These are phyloP conservation scores for Lagodon rhomboides DNA, from an alignment of 2,797 vertebrate genomes.

Conservation along the genomic window DNA sequence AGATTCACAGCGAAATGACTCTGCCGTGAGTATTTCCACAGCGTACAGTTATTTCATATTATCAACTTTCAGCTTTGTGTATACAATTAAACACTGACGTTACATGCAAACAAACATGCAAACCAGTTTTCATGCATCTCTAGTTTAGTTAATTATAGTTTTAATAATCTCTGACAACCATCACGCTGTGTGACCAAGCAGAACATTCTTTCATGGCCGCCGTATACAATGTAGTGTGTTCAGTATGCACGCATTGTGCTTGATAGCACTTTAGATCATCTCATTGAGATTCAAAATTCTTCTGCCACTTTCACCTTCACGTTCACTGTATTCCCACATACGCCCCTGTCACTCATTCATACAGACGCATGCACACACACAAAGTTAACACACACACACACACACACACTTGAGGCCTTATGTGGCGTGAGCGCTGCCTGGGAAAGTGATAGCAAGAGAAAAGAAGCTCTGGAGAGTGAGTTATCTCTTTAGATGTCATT, in stretches of 20 bases:
- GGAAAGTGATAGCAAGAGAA: constrained; percentile 84
- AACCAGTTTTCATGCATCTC: constrained; percentile 14
- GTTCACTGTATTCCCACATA: constrained; percentile 55
- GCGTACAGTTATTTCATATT: constrained; percentile 12
- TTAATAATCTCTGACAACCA: constrained; percentile 7
- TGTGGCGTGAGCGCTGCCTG: constrained; percentile 76
- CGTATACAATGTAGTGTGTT: constrained; percentile 26
- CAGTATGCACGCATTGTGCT: constrained; percentile 46
- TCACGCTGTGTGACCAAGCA: constrained; percentile 4
- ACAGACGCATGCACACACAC: constrained; percentile 38
- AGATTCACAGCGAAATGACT: constrained; percentile 24
- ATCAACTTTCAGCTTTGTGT: constrained; percentile 12
- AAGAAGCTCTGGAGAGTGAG: constrained; percentile 82
- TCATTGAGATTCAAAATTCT: constrained; percentile 65
- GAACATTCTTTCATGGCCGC: background rate
- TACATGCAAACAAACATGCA: constrained; percentile 24
- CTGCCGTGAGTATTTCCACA: constrained; percentile 33
- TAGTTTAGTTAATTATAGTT: constrained; percentile 21
- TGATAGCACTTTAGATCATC: constrained; percentile 57
- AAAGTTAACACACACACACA: constrained; percentile 51
- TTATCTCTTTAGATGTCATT: constrained; percentile 85
- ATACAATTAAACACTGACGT: constrained; percentile 6
- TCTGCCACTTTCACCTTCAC: constrained; percentile 62
- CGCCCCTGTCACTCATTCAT: constrained; percentile 66
- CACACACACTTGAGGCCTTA: constrained; percentile 69